Evolutionary conservation across 1,140 invertebrate genomes (phyloP).

Genomic region (Latrodectus geometricus): DNA sequence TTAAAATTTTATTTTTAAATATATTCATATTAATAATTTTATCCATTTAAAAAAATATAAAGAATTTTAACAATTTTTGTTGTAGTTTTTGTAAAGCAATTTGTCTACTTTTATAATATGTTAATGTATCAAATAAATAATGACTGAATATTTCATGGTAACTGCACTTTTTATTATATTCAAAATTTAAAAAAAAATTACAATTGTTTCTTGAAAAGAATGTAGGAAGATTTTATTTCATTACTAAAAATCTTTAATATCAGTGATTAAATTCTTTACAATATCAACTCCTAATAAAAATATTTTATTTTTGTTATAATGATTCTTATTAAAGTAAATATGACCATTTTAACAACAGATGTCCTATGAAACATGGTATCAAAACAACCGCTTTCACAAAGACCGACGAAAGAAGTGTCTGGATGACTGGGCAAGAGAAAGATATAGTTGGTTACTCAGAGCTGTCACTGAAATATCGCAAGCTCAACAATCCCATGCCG

Average conservation of each 20-base stretch:
- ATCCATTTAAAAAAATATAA: no score
- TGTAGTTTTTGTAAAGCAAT: no score
- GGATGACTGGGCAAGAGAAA: conserved; percentile 54
- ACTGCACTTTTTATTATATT: no score
- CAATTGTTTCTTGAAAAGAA: no score
- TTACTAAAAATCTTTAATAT: not conserved
- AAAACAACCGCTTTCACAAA: conserved; percentile 56
- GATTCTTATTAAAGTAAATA: not conserved
- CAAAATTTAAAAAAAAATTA: no score
- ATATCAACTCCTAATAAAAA: not conserved
- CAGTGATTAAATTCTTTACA: not conserved
- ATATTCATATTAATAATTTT: no score
- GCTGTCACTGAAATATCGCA: conserved; percentile 56
- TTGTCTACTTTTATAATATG: no score
- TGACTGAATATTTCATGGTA: no score
- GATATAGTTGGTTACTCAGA: conserved; percentile 56
- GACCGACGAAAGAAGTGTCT: conserved; percentile 58
- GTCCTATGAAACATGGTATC: conserved; percentile 59
- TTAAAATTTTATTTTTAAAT: no score
- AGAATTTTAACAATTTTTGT: no score
- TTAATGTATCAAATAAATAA: no score
- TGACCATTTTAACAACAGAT: conserved; percentile 30
- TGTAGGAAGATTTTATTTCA: no score
- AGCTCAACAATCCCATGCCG: conserved; percentile 50
- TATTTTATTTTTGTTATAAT: not conserved